Conservation (phyloP, 2,888 invertebrate species). For the Deilephila porcellus region DNA sequence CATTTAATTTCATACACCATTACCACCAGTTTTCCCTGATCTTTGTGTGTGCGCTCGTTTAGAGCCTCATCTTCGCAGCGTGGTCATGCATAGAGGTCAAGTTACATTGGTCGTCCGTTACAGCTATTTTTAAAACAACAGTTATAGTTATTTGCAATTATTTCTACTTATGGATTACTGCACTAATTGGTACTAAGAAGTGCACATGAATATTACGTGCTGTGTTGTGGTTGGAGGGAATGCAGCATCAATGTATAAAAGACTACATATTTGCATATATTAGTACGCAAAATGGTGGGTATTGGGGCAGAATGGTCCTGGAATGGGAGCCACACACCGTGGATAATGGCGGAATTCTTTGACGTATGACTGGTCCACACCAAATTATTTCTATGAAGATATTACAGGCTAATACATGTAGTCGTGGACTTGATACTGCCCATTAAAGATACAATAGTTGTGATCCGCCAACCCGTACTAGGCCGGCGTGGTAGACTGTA, state of each 20-base stretch:
- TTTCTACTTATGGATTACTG: conserved; percentile 47
- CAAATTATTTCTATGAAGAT: neutral
- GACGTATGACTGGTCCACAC: neutral
- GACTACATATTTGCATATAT: neutral
- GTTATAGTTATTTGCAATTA: conserved; percentile 53
- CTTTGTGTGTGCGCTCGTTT: conserved; percentile 32
- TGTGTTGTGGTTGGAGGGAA: neutral
- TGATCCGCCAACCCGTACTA: too few relatives aligned
- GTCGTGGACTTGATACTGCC: too few relatives aligned
- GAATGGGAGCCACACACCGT: neutral
- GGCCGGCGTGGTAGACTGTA: too few relatives aligned
- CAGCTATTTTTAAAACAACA: conserved; percentile 53
- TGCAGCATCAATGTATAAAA: conserved; percentile 7
- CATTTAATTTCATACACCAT: conserved; percentile 54
- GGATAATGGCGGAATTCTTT: neutral
- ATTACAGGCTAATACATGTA: neutral
- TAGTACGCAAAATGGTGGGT: neutral
- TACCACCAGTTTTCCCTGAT: conserved; percentile 46
- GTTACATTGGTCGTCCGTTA: conserved; percentile 37
- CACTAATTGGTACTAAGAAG: conserved; percentile 45
- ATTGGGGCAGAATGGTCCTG: conserved; percentile 6
- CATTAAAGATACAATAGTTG: too few relatives aligned
- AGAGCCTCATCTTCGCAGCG: neutral
- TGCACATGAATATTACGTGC: conserved; percentile 30
- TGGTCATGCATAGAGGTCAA: conserved; percentile 42